phyloP scores from a whole-genome alignment of 2,888 invertebrate species.

The Ischnus inquisitorius region DNA sequence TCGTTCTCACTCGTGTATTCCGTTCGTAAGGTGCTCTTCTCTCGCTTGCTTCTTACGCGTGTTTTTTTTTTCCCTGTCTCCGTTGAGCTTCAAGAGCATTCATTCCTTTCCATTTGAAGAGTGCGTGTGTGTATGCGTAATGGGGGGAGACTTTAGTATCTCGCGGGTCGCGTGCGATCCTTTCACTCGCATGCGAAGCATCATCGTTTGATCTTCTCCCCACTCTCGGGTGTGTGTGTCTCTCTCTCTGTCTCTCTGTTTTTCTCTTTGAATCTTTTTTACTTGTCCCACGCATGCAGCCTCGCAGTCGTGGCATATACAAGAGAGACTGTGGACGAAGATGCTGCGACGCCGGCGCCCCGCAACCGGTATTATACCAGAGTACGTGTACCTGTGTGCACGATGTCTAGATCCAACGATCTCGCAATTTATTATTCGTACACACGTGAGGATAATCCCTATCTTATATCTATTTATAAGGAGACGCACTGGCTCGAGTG shows the following conservation, averaged over 20 bases:
- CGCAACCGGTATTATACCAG: conserved; percentile 71
- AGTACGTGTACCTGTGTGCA: neutral
- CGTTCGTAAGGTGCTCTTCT: neutral
- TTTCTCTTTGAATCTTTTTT: no score
- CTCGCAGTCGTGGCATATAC: neutral
- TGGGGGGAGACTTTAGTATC: conserved; percentile 15
- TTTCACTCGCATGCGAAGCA: conserved; percentile 62
- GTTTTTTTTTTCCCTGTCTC: conserved; percentile 3
- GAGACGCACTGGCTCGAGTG: neutral
- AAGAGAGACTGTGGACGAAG: neutral
- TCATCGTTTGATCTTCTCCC: conserved; percentile 20
- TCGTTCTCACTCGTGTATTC: conserved; percentile 28
- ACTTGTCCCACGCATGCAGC: neutral
- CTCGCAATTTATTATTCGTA: conserved; percentile 3
- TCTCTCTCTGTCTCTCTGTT: neutral
- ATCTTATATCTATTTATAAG: neutral
- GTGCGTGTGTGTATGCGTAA: conserved; percentile 21
- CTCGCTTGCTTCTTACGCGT: conserved; percentile 14
- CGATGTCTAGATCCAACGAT: conserved; percentile 14
- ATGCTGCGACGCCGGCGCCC: conserved; percentile 71
- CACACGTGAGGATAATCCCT: neutral
- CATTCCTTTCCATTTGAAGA: conserved; percentile 17
- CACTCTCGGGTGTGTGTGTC: neutral
- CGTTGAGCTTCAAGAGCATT: neutral
- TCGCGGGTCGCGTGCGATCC: conserved; percentile 54